A percentile compares a stretch with the other conserved stretches of the same genome.
These are phyloP conservation scores for Choristoneura fumiferana DNA, from an alignment of 1,140 invertebrate genomes.

Conservation along the genomic window DNA sequence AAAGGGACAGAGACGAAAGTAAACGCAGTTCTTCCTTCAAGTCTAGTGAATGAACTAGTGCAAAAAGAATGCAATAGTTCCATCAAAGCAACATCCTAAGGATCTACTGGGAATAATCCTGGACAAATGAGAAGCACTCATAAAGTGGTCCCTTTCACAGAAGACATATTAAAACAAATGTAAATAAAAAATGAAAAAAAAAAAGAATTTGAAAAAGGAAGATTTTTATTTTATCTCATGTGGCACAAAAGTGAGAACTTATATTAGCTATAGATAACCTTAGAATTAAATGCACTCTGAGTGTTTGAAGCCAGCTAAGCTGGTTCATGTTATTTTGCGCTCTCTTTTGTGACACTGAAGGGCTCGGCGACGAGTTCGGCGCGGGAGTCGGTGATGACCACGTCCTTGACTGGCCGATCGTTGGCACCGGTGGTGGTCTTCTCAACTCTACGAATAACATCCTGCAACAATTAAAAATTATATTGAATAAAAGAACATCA, in stretches of 20 bases:
- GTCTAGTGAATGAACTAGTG: too few species aligned
- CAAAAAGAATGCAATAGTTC: too few species aligned
- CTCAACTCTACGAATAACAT: conserved; percentile 93
- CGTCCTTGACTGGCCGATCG: conserved; percentile 89
- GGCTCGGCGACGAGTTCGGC: conserved; percentile 85
- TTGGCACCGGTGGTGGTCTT: conserved; percentile 84
- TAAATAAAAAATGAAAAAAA: conserved; percentile 5
- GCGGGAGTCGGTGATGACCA: conserved; percentile 88
- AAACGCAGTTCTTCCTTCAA: too few species aligned
- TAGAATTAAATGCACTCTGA: conserved; percentile 25
- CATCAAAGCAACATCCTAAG: too few species aligned
- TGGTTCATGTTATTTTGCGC: conserved; percentile 79
- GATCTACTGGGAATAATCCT: too few species aligned
- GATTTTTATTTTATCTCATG: conserved; percentile 7
- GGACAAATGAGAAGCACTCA: too few species aligned
- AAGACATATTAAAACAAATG: neutral
- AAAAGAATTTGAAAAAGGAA: conserved; percentile 10
- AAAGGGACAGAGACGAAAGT: too few species aligned
- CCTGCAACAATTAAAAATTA: conserved; percentile 79
- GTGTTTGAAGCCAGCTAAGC: neutral
- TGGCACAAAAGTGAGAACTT: conserved; percentile 5
- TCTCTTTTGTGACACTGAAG: conserved; percentile 89
- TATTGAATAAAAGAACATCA: too few species aligned
- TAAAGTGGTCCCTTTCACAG: too few species aligned
- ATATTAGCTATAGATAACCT: conserved; percentile 29